Evolutionary conservation across 2,888 invertebrate genomes (phyloP).

Genomic region (Drosophila paucipuncta): DNA sequence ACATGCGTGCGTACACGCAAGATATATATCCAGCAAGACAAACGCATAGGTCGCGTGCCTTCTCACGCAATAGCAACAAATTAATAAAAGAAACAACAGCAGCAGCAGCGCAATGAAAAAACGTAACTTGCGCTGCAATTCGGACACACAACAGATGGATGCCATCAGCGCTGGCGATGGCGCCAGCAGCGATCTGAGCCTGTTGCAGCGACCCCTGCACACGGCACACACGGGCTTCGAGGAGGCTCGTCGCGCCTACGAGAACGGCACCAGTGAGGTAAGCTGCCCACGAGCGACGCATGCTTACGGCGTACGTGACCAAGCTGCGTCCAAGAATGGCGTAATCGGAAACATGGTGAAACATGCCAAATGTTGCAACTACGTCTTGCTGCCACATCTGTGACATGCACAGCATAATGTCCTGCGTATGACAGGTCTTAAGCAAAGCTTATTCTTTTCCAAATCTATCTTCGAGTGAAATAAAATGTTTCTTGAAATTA

Average conservation of each 20-base stretch:
- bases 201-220: conserved; percentile 89
- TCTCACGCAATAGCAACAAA: conserved; percentile 1
- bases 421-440: not conserved
- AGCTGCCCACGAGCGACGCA: conserved; percentile 53
- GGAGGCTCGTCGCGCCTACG: conserved; percentile 90
- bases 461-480: not conserved
- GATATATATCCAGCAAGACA: conserved; percentile 10
- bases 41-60: conserved; percentile 7
- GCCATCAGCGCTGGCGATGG: conserved; percentile 46
- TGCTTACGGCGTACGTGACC: conserved; percentile 69
- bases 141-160: conserved; percentile 82
- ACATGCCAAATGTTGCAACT: not conserved
- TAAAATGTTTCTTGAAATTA: not conserved
- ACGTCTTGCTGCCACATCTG: not conserved
- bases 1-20: conserved; percentile 22
- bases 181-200: conserved; percentile 87
- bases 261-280: conserved; percentile 92
- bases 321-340: conserved; percentile 59
- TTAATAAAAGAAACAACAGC: not conserved
- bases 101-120: conserved; percentile 56
- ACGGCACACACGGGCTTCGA: conserved; percentile 90
- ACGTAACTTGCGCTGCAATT: conserved; percentile 71
- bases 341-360: conserved; percentile 27
- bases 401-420: not conserved
- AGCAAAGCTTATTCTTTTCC: not conserved